Evolutionary conservation across 2,113 vertebrate genomes (phyloP).

Genomic region (Gorilla gorilla): DNA sequence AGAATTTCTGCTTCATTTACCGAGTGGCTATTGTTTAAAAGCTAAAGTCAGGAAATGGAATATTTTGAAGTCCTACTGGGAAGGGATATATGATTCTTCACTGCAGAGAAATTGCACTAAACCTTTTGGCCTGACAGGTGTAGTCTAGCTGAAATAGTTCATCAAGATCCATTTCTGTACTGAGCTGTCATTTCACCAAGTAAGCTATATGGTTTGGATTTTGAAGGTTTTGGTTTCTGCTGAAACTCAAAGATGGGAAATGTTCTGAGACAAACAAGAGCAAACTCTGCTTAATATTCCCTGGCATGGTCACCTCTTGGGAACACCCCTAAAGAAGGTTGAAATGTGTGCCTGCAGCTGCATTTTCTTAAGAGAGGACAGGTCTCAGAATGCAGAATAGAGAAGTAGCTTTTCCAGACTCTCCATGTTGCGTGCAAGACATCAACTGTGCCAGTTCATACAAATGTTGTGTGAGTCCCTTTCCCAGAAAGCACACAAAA

Average conservation of each 20-base stretch:
- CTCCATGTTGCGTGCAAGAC: background rate
- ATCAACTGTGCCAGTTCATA: background rate
- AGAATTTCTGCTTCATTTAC: conserved; percentile 48
- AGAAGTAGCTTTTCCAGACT: background rate
- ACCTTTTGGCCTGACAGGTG: background rate
- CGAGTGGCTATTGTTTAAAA: conserved; percentile 48
- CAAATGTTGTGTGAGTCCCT: background rate
- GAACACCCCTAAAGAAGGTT: background rate
- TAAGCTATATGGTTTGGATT: background rate
- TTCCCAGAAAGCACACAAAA: background rate
- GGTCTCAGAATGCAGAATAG: background rate
- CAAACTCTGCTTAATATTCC: background rate
- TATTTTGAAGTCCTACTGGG: conserved; percentile 3
- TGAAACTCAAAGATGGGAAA: background rate
- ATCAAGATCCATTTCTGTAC: conserved; percentile 44
- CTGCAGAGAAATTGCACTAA: conserved; percentile 3
- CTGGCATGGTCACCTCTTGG: background rate
- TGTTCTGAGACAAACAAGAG: background rate
- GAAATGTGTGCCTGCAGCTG: background rate
- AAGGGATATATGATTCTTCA: background rate
- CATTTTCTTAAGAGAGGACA: background rate
- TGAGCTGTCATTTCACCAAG: background rate
- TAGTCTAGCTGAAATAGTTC: conserved; percentile 21
- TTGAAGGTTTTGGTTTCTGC: background rate
- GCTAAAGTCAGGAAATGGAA: background rate